Base-by-base conservation (phyloP, 2,113 vertebrate genomes). In the Lichenostomus cassidix region DNA sequence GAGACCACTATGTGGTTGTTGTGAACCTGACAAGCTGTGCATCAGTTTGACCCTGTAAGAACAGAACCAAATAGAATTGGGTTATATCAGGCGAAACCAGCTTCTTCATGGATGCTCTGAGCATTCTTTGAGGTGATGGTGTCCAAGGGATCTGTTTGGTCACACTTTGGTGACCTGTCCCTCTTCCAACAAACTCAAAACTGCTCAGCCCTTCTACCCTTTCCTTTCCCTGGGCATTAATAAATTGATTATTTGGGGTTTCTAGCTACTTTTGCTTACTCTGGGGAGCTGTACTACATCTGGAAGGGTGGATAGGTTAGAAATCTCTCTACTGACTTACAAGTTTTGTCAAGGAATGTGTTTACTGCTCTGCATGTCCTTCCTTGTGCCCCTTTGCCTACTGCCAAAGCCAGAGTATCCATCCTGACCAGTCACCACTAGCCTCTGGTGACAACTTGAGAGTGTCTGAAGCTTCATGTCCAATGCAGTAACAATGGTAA, bases 1-100 rank as follows among this genome's bases (percentile, higher is more conserved):
- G 95, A 97, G 98, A 89, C 90, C 50, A 29, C 33, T 68, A 18
- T 50, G 27, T 86, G 23, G 73, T 3, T 52, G 24, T 20, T 83
- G 44, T 0, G 2, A 33, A 65, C 25, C 59, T 84, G 76, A 11
- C 35, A 41, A 75, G 31, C 69, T 58, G 37, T 65, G 50, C 50
- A 18, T 85, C 64, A 16, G 7, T 71, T 25, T 69, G 29, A 59
- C 33, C 18, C 46, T n/a, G 80, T 70, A n/a, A 53, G 65, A 89
- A 31, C 22, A 92, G 68, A 81, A 78, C 25, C 59, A n/a, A 44
- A 14, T 22, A 42, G 44, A 56, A 15, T 25, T 78, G 75, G n/a
- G n/a, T 83, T 71, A 3, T 28, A 2, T 23, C 2, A 4, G 55
- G 35, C 12, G 4, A 83, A 85, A 39, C 11, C 60, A 79, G 44